phyloP scores from a whole-genome alignment of 2,113 vertebrate genomes.

The Agapornis roseicollis region DNA sequence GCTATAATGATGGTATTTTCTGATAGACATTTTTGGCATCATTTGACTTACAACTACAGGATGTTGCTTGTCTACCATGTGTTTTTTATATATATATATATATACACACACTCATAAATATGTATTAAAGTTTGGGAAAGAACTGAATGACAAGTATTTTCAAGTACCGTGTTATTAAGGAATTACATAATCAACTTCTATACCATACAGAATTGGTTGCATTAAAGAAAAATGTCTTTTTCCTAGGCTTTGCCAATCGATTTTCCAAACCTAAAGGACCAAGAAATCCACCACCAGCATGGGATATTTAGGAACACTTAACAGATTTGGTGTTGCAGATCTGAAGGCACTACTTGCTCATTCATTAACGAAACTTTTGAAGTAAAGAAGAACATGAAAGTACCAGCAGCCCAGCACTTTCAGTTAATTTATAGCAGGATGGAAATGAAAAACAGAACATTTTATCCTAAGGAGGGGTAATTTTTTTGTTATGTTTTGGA shows the following conservation, averaged over 20 bases:
- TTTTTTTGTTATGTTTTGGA: background rate
- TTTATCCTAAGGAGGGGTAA: background rate
- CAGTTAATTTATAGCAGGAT: background rate
- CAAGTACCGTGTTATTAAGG: background rate
- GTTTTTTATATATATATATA: background rate
- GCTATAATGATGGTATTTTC: background rate
- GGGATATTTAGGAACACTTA: conserved; percentile 75
- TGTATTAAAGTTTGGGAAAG: background rate
- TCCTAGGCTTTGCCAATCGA: conserved; percentile 86
- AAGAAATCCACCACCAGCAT: conserved; percentile 84
- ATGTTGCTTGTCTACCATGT: background rate
- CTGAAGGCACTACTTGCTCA: background rate
- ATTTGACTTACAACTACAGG: background rate
- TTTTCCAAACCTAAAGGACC: conserved; percentile 95
- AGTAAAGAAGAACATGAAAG: background rate
- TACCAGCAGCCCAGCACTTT: background rate
- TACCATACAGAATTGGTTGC: background rate
- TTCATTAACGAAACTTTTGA: background rate
- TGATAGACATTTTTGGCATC: background rate
- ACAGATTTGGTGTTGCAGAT: background rate
- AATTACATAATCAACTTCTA: background rate
- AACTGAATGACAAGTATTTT: background rate
- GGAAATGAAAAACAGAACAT: background rate
- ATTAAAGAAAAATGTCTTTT: background rate
- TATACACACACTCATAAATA: background rate